Conservation (phyloP, 2,797 vertebrate species). For the Mormyrus hasselquistii region DNA sequence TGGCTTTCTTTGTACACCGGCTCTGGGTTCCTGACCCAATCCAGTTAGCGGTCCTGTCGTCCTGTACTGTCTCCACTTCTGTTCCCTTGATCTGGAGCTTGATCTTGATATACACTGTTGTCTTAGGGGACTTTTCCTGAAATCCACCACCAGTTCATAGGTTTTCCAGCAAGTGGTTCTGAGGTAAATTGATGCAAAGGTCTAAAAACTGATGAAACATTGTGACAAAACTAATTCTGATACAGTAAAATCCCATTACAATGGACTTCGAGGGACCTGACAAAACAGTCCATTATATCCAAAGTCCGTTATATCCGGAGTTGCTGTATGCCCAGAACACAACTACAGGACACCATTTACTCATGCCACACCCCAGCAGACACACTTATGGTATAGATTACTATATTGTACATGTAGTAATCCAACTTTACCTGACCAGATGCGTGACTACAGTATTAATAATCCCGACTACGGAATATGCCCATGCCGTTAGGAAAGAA, state of each 20-base stretch:
- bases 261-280: too few species aligned
- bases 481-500: not conserved
- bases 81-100: not conserved
- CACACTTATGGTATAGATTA: too few species aligned
- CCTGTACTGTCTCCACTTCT: not conserved
- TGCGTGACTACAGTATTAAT: too few species aligned
- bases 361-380: too few species aligned
- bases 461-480: too few species aligned
- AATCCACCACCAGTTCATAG: not conserved
- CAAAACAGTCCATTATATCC: too few species aligned
- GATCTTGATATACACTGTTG: not conserved
- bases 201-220: not conserved
- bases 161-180: not conserved
- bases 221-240: not conserved
- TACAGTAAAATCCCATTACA: not conserved
- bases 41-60: not conserved
- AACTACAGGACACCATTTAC: too few species aligned
- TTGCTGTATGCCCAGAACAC: too few species aligned
- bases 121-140: not conserved
- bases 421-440: too few species aligned
- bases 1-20: not conserved
- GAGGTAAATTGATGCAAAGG: not conserved
- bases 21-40: not conserved
- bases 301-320: too few species aligned
- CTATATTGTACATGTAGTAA: too few species aligned